Evolutionary conservation across 1,140 invertebrate genomes (phyloP).

Genomic region (Aporrectodea caliginosa): DNA sequence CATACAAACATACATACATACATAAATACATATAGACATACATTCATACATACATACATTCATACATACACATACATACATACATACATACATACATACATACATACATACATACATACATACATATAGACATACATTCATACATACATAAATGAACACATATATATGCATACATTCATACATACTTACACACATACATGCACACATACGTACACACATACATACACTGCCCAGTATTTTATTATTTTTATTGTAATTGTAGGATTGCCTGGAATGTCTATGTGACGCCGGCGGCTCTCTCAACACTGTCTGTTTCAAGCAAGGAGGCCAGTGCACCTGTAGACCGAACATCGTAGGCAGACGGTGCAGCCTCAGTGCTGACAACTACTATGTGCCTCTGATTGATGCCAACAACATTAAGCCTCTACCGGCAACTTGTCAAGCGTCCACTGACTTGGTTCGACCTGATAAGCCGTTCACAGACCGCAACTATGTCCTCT

Average conservation of each 20-base stretch:
- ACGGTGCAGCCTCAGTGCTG: conserved; percentile 61
- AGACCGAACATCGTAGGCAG: conserved; percentile 77
- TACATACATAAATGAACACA: too few relatives aligned
- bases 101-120: too few relatives aligned
- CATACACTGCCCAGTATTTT: too few relatives aligned
- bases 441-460: not conserved
- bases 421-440: conserved; percentile 11
- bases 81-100: too few relatives aligned
- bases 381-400: conserved; percentile 14
- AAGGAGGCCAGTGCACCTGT: conserved; percentile 79
- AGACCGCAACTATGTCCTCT: conserved; percentile 11
- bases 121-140: too few relatives aligned
- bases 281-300: conserved; percentile 91
- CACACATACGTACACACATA: too few relatives aligned
- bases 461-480: not conserved
- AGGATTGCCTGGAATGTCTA: conserved; percentile 65
- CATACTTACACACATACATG: too few relatives aligned
- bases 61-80: too few relatives aligned
- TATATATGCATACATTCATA: too few relatives aligned
- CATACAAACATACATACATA: too few relatives aligned
- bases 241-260: not conserved
- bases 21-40: too few relatives aligned
- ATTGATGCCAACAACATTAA: conserved; percentile 18
- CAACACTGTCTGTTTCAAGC: conserved; percentile 77
- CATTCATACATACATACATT: too few relatives aligned